A percentile compares a stretch with the other conserved stretches of the same genome.
Conservation (phyloP, 30 jellyfish, hydroid and myxozoan species). For the Pseudorhiza aurosa region DNA sequence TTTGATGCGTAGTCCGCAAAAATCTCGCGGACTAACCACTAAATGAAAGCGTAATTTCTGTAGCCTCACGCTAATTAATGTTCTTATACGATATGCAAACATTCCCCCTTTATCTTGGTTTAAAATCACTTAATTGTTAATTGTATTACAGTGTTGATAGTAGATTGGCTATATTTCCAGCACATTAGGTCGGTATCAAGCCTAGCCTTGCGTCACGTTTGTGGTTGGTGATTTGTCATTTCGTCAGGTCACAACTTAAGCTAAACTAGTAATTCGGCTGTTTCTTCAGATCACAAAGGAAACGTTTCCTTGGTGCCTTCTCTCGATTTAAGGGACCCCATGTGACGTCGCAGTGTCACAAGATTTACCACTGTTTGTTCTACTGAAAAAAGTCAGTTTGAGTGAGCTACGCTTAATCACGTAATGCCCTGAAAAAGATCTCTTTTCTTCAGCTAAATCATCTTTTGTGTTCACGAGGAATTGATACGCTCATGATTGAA, state of each 20-base stretch:
- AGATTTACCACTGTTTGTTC: slow-evolving; percentile 27
- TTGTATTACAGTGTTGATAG: too few species aligned
- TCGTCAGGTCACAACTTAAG: slow-evolving; percentile 29
- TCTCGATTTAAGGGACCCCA: slow-evolving; percentile 38
- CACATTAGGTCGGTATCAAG: too few species aligned
- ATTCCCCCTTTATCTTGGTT: too few species aligned
- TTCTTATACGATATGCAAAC: too few species aligned
- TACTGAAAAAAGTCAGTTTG: slow-evolving; percentile 37
- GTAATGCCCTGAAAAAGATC: slow-evolving; percentile 13
- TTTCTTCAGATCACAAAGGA: slow-evolving; percentile 16
- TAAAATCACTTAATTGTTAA: too few species aligned
- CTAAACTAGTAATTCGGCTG: slow-evolving; percentile 5
- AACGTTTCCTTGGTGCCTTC: slow-evolving; percentile 29
- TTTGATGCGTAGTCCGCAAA: too few species aligned
- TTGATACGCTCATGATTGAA: not conserved
- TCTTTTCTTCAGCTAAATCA: not conserved
- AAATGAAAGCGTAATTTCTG: too few species aligned
- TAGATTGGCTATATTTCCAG: too few species aligned
- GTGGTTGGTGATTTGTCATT: not conserved
- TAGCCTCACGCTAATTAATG: too few species aligned
- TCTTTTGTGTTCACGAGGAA: slow-evolving; percentile 16
- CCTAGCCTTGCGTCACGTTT: too few species aligned
- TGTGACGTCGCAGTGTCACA: slow-evolving; percentile 32
- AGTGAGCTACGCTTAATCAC: slow-evolving; percentile 28
- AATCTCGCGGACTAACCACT: too few species aligned